Evolutionary conservation across 1,140 invertebrate genomes (phyloP), one percentile per base, ranked within the genome.

Genomic region (Eupristina koningsbergeri): DNA sequence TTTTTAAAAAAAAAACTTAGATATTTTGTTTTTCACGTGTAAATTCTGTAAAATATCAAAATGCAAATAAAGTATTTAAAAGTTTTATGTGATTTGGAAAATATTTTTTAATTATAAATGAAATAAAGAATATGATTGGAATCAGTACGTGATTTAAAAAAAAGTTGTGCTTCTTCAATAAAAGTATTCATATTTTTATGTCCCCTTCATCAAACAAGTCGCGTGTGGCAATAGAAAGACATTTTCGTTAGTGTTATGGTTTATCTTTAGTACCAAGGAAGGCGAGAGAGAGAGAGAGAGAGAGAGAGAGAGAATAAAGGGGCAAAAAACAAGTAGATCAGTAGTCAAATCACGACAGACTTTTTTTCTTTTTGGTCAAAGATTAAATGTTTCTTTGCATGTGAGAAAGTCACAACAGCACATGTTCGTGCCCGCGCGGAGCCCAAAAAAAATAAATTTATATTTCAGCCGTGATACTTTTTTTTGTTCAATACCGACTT

Each of bases 361-460:
- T 34, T 22, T 45, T 78, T 41, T 41, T 41, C 63, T 31, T 47
- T 74, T 29, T 71, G 5, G 36, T 26, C n/a, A 11, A 34, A 61
- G 50, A 22, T 53, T 50, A 41, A n/a, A 11, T 34, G 31, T 39
- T 69, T 6, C 31, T 67, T 47, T 61, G 31, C 34, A 31, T 74
- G 80, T 74, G 80, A 74, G 80, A 63, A 61, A 81, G 53, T 67
- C 41, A 26, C 34, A 0, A 26, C 61, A 41, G 11, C 36, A 81
- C 69, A 58, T 74, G 69, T 53, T 7, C 79, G 47, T n/a, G 9
- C 3, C 11, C 15, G 34, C 34, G 36, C 1, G 19, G 6, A 31
- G 50, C 41, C 11, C 15, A 80, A 61, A 73, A 81, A 75, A 50
- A 36, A 34, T 36, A 73, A 75, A 81, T 75, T 81, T 75, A 81